Evolutionary conservation across 2,797 vertebrate genomes (phyloP).

Genomic region (Ceryle rudis): DNA sequence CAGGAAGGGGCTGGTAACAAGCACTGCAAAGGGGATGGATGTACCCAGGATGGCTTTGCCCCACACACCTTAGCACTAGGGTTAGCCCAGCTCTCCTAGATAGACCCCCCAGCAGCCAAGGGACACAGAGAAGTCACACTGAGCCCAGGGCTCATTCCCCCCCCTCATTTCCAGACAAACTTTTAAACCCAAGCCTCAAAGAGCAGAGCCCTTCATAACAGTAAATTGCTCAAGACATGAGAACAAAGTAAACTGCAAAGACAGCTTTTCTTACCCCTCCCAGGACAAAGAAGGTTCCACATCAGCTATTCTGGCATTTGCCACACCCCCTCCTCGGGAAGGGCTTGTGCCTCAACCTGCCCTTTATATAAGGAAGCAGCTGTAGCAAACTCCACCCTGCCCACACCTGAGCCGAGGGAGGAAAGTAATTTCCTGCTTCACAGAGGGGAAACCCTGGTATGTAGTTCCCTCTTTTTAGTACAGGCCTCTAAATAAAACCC

Average conservation of each 20-base stretch:
- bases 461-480: neutral
- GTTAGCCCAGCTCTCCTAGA: neutral
- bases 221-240: neutral
- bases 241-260: neutral
- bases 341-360: neutral
- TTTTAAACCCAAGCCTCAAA: neutral
- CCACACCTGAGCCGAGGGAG: neutral
- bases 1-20: fast-evolving
- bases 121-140: fast-evolving
- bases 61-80: neutral
- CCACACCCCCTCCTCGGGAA: neutral
- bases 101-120: neutral
- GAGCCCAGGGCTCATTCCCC: neutral
- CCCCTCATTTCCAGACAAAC: neutral
- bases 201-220: neutral
- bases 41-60: fast-evolving
- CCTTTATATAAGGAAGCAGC: neutral
- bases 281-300: neutral
- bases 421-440: neutral
- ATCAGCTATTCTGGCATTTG: fast-evolving
- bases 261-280: neutral
- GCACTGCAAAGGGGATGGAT: neutral
- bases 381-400: constrained; percentile 18
- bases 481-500: neutral
- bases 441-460: fast-evolving